These are phyloP conservation scores for Eurois occulta DNA, from an alignment of 2,888 invertebrate genomes.

Conservation along the genomic window DNA sequence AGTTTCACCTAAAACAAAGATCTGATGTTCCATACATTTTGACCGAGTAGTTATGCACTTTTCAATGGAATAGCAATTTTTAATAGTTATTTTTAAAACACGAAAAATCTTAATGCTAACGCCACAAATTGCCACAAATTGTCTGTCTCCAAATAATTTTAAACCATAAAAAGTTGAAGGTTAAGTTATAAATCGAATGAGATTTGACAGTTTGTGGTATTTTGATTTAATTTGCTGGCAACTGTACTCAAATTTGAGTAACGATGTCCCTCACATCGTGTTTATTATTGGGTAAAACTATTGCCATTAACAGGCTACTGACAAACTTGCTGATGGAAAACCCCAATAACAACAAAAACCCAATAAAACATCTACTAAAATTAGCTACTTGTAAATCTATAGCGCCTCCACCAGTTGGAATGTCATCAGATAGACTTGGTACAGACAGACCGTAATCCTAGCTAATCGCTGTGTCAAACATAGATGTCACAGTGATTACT, in stretches of 20 bases:
- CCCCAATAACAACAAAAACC: not conserved
- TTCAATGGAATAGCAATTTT: too few species aligned
- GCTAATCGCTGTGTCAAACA: constrained; percentile 74
- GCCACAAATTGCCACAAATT: too few species aligned
- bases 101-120: too few species aligned
- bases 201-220: too few species aligned
- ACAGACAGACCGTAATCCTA: constrained; percentile 74
- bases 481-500: constrained; percentile 28
- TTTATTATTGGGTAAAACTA: not conserved
- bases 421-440: constrained; percentile 69
- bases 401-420: constrained; percentile 62
- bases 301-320: not conserved
- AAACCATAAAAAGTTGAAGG: too few species aligned
- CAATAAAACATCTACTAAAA: not conserved
- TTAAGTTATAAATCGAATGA: too few species aligned
- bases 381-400: constrained; percentile 2
- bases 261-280: not conserved
- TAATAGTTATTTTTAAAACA: too few species aligned
- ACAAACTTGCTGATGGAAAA: not conserved
- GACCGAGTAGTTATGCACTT: too few species aligned
- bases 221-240: too few species aligned
- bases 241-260: not conserved
- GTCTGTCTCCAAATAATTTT: too few species aligned
- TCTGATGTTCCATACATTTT: not conserved
- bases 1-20: not conserved